Percentiles rank a stretch among this genome's conserved stretches.
Evolutionary conservation across 1,140 invertebrate species (phyloP).

Genomic region (Euura saliciscinereae): DNA sequence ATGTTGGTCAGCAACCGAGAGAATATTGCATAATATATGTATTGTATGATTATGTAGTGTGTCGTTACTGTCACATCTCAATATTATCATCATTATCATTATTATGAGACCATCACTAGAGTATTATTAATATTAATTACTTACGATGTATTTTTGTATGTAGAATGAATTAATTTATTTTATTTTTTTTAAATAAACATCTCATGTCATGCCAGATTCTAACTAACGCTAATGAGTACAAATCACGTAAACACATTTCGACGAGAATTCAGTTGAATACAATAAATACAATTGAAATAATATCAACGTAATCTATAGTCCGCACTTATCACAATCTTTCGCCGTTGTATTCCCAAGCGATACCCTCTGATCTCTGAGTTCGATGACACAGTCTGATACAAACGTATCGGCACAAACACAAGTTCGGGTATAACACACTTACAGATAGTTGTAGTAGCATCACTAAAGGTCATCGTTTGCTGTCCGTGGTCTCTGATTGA

Average conservation of each 20-base stretch:
- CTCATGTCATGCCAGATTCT: constrained; percentile 36
- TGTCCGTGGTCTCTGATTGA: not conserved
- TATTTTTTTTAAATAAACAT: constrained; percentile 48
- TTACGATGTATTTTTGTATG: constrained; percentile 49
- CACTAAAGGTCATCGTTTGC: not conserved
- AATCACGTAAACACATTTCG: not conserved
- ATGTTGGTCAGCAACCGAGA: not conserved
- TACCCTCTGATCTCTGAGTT: not conserved
- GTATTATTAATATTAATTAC: constrained; percentile 52
- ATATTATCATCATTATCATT: constrained; percentile 28
- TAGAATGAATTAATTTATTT: constrained; percentile 54
- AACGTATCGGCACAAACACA: not conserved
- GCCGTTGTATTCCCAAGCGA: not conserved
- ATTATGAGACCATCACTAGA: constrained; percentile 38
- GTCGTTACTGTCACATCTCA: constrained; percentile 5
- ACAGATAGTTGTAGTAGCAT: not conserved
- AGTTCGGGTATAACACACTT: not conserved
- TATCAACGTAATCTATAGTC: no score
- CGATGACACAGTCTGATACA: not conserved
- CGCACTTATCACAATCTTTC: not conserved
- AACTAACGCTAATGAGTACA: not conserved
- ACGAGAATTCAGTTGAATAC: no score
- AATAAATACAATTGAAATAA: no score
- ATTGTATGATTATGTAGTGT: not conserved
- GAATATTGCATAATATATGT: constrained; percentile 4